Base-by-base conservation (phyloP, 1,140 invertebrate genomes). In the Metopolophium dirhodum region DNA sequence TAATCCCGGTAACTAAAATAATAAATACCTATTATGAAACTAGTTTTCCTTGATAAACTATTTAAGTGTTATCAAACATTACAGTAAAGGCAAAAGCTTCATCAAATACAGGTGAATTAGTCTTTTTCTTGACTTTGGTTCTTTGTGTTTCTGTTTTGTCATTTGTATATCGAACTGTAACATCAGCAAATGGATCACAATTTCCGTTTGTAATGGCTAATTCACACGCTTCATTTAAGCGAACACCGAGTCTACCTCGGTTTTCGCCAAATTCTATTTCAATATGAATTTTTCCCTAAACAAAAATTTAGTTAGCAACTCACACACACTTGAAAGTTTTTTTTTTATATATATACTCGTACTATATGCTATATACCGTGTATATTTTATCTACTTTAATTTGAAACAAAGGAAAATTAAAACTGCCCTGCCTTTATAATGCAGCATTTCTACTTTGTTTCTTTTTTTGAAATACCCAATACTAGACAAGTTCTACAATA, bases 81-180 rank as follows among this genome's bases (percentile, higher is more conserved):
- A 97, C 97, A 96, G 98, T 97, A 96, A 98, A 98, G 94, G 96
- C 96, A 95, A 98, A 98, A 94, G 96, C 96, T 95, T 99, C 98
- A 95, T 99, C 97, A 95, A 98, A 99, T 94, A 97, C 97, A 45
- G 98, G 98, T 95, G 97, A 97, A 94, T 97, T 97, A 87, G 98
- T 98, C 96, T 98, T 99, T 95, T 98, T 98, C 95, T 97, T 97
- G 85, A 97, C 97, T 95, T 98, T 98, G 30, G 98, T 98, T 94
- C 97, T 96, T 95, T 97, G 97, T n/a, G 96, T 96, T 94, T 98
- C 96, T 95, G 96, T 96, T 95, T 97, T 97, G 94, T 97, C 97
- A 95, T 97, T 98, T 94, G 96, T 96, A 95, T 98, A 98, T 54
- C 96, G 96, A 88, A 98, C 96, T 54, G 97, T 97, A 94, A 98